phyloP scores from a whole-genome alignment of 1,140 invertebrate genomes.

The Drosophila rufa region DNA sequence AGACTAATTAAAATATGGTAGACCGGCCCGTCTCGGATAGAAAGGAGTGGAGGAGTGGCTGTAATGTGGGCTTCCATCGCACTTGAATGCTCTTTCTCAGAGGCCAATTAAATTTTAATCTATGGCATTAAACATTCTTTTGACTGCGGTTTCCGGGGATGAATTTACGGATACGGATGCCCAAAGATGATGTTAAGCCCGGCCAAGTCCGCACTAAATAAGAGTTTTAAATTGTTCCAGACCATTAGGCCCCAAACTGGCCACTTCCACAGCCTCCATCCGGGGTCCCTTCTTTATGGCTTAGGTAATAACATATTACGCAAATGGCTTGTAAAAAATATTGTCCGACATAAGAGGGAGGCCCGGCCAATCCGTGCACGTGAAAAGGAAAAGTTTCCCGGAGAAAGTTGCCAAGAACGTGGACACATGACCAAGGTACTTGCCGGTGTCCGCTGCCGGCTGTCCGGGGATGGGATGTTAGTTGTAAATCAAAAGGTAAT shows the following conservation, averaged over 20 bases:
- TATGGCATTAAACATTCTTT: conserved; percentile 52
- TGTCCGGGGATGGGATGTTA: conserved; percentile 23
- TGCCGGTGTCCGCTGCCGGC: background rate
- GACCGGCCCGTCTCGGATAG: conserved; percentile 4
- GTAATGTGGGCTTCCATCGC: conserved; percentile 21
- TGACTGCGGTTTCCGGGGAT: conserved; percentile 38
- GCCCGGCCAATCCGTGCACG: conserved; percentile 8
- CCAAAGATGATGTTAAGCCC: conserved; percentile 26
- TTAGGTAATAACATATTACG: conserved; percentile 65
- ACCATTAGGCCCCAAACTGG: conserved; percentile 48
- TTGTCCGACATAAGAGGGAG: conserved; percentile 30
- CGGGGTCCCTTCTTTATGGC: conserved; percentile 50
- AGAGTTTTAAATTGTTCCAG: conserved; percentile 56
- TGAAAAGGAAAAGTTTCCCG: conserved; percentile 45
- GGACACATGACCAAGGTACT: conserved; percentile 34
- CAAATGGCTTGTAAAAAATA: conserved; percentile 64
- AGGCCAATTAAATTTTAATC: conserved; percentile 60
- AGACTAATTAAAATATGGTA: conserved; percentile 64
- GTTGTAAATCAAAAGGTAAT: conserved; percentile 51
- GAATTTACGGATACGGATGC: conserved; percentile 21
- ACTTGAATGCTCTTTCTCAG: conserved; percentile 41
- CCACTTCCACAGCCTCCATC: conserved; percentile 4
- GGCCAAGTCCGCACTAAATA: conserved; percentile 34
- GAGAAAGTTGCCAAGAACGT: conserved; percentile 33
- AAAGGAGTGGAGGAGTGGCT: conserved; percentile 4